Percentiles rank a stretch among this genome's conserved stretches.
These are phyloP conservation scores for Malacoraja senta DNA, from an alignment of 2,797 vertebrate genomes.

Conservation along the genomic window DNA sequence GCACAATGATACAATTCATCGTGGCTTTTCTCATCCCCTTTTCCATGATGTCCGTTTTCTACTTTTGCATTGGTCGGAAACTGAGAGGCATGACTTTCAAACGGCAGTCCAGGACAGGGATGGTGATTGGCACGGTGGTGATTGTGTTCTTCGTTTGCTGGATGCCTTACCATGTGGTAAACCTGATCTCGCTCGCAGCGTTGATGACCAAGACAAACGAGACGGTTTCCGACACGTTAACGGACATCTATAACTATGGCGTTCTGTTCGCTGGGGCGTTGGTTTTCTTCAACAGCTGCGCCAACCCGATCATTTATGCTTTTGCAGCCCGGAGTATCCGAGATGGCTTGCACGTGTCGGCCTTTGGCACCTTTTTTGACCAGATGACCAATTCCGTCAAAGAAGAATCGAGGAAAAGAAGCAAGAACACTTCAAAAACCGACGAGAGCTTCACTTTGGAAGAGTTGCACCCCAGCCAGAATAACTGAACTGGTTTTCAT, in stretches of 20 bases:
- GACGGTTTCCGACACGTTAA: constrained; percentile 46
- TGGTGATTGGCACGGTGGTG: constrained; percentile 66
- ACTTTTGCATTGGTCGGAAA: constrained; percentile 65
- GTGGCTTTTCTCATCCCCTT: constrained; percentile 73
- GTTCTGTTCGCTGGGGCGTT: constrained; percentile 65
- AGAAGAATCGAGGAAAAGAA: constrained; percentile 60
- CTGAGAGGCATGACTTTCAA: constrained; percentile 69
- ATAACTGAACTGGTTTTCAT: not conserved
- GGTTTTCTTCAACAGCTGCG: constrained; percentile 71
- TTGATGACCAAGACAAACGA: constrained; percentile 44
- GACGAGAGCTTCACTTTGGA: constrained; percentile 42
- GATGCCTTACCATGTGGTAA: constrained; percentile 73
- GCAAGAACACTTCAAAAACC: constrained; percentile 60
- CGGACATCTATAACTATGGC: constrained; percentile 43
- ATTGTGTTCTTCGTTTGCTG: constrained; percentile 70
- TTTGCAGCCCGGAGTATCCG: constrained; percentile 73
- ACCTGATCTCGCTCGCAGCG: constrained; percentile 60
- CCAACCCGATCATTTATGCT: constrained; percentile 77
- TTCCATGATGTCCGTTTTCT: constrained; percentile 64
- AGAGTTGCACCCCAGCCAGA: not conserved
- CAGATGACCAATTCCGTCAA: constrained; percentile 67
- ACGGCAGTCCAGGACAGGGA: constrained; percentile 63
- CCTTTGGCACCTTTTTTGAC: constrained; percentile 69
- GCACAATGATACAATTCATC: constrained; percentile 67
- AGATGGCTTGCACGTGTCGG: constrained; percentile 60